Percentiles rank a stretch among this genome's conserved stretches.
phyloP scores from a whole-genome alignment of 2,888 invertebrate species.

The Cyclophora albipunctata region DNA sequence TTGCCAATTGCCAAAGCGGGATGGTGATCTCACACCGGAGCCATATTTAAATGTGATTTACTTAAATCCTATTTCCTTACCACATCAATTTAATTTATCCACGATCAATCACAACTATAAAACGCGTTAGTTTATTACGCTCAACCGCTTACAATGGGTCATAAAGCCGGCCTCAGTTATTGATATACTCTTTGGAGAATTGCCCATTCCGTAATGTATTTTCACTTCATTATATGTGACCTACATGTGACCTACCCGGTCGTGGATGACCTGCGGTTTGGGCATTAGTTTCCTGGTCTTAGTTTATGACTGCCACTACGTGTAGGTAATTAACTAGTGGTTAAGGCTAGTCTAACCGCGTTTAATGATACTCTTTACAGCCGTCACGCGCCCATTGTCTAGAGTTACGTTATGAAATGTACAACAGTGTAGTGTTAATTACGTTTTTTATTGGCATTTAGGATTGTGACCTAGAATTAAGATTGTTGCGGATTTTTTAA shows the following conservation, averaged over 20 bases:
- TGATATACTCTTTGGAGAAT: too few relatives aligned
- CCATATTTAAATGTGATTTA: too few relatives aligned
- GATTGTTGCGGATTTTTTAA: background rate
- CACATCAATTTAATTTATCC: too few relatives aligned
- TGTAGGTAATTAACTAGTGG: slow-evolving; percentile 61
- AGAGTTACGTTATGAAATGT: slow-evolving; percentile 28
- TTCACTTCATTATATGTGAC: background rate
- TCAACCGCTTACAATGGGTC: too few relatives aligned
- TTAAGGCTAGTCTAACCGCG: slow-evolving; percentile 34
- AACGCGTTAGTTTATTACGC: too few relatives aligned
- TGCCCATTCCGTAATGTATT: too few relatives aligned
- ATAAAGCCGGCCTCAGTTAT: background rate
- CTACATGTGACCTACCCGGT: slow-evolving; percentile 43
- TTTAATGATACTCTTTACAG: slow-evolving; percentile 48
- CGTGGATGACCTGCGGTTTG: slow-evolving; percentile 41
- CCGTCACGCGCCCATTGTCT: slow-evolving; percentile 54
- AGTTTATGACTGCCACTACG: slow-evolving; percentile 45
- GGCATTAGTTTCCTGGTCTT: slow-evolving; percentile 60
- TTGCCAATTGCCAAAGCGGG: too few relatives aligned
- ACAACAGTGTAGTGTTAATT: slow-evolving; percentile 37
- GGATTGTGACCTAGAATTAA: background rate
- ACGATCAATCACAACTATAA: too few relatives aligned
- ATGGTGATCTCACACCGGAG: too few relatives aligned
- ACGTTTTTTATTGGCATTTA: slow-evolving; percentile 1
- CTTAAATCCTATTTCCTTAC: too few relatives aligned